Conservation (phyloP, 2,797 vertebrate species). For the Thaleichthys pacificus region DNA sequence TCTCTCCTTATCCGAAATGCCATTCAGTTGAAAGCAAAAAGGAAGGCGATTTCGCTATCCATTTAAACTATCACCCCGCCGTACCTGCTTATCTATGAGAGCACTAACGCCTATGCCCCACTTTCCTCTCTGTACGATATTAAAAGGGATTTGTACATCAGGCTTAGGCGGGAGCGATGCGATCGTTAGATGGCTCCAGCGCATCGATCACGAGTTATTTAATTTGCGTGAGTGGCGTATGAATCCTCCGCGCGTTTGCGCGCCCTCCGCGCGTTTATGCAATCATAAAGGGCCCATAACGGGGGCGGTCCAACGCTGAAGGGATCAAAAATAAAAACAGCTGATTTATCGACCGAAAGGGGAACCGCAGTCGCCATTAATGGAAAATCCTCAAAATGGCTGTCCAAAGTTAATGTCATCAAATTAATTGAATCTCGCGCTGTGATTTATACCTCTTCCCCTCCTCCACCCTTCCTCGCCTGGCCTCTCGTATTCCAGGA, state of each 20-base stretch:
- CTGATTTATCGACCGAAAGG: constrained; percentile 25
- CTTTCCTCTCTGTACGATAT: constrained; percentile 11
- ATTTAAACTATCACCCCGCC: constrained; percentile 21
- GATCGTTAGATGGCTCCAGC: constrained; percentile 34
- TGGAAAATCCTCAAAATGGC: constrained; percentile 33
- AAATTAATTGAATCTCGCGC: constrained; percentile 26
- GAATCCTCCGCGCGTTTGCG: constrained; percentile 32
- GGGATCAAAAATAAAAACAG: constrained; percentile 13
- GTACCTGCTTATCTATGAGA: constrained; percentile 19
- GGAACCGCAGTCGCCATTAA: constrained; percentile 32
- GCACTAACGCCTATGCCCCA: constrained; percentile 26
- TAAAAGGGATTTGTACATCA: constrained; percentile 37
- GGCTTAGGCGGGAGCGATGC: background rate
- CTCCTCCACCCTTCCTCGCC: constrained; percentile 2
- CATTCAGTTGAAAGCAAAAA: background rate
- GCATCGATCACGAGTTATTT: constrained; percentile 44
- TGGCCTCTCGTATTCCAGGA: background rate
- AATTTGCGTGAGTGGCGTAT: constrained; percentile 48
- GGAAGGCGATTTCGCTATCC: constrained; percentile 4
- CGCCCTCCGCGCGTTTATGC: constrained; percentile 27
- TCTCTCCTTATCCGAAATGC: background rate
- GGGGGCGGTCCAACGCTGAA: constrained; percentile 9
- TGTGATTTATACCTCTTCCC: constrained; percentile 34
- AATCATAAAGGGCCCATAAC: constrained; percentile 35
- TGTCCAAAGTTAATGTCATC: constrained; percentile 35